Percentiles rank a stretch among this genome's conserved stretches.
Conservation (phyloP, 2,797 vertebrate species). For the Otus scops region DNA sequence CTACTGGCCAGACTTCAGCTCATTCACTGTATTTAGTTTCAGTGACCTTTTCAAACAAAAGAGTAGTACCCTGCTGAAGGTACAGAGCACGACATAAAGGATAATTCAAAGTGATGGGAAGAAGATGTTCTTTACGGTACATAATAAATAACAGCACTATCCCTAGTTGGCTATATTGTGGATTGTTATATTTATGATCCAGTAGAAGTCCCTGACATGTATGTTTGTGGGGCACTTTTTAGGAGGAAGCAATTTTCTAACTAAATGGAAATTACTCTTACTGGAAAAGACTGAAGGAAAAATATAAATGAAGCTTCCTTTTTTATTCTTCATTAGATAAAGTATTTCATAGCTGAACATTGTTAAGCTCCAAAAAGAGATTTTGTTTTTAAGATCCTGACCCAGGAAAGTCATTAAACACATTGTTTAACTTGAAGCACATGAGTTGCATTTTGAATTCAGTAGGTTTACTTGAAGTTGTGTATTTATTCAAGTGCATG, state of each 20-base stretch:
- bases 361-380: neutral
- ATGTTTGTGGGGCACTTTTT: neutral
- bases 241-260: neutral
- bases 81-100: neutral
- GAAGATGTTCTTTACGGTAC: constrained; percentile 21
- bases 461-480: neutral
- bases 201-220: neutral
- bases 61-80: neutral
- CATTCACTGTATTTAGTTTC: neutral
- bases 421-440: neutral
- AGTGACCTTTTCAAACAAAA: constrained; percentile 1
- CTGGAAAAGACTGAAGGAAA: neutral
- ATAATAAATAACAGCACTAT: constrained; percentile 36
- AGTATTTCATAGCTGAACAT: neutral
- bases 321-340: neutral
- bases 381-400: neutral
- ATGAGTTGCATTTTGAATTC: neutral
- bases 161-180: neutral
- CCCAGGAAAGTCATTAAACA: neutral
- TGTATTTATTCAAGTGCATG: neutral
- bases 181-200: constrained; percentile 19
- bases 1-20: constrained; percentile 12
- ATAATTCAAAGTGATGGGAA: constrained; percentile 42
- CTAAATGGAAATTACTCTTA: constrained; percentile 2
- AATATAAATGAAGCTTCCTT: neutral